Base-by-base conservation (phyloP, 2,797 vertebrate genomes). In the Carduelis carduelis region DNA sequence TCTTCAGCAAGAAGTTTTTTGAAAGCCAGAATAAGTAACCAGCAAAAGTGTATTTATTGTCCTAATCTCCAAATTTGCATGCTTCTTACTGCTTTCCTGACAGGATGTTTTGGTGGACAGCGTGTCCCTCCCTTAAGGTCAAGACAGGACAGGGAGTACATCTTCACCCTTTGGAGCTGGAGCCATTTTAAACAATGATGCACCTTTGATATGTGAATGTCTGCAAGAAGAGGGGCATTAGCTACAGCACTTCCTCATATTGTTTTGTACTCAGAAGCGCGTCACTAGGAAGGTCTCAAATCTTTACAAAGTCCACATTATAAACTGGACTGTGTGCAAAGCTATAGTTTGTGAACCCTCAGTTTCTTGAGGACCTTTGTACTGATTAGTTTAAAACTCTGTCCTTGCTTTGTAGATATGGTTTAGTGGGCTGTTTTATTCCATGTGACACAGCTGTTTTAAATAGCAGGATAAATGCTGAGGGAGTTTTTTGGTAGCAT, bases 81-180 rank as follows among this genome's bases (percentile, higher is more conserved):
- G 0, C 74, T 94, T 88, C 79, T 91, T 83, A n/a, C 85, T 82
- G 77, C 88, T 93, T 97, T 97, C 93, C 94, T 97, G 92, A 83
- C 93, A 96, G 95, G 92, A 95, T 96, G 95, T 96, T 96, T 96
- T 93, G 93, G 71, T 95, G 88, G 93, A 95, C 94, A 91, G 69
- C 37, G 65, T 95, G 96, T 95, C 83, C 76, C 87, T 96, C 61
- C 85, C 88, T 75, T 82, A 75, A 87, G 92, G 92, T 97, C 85
- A 86, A 83, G 78, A 70, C 90, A 74, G 96, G 94, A 89, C 74
- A 83, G 26, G 83, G 80, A 95, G 37, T 46, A 87, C 84, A 91
- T 96, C 94, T 93, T 95, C 94, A 84, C 77, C 77, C 87, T 86
- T 80, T 94, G 89, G 93, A 89, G 60, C 86, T 84, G 83, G 71